Evolutionary conservation across 2,888 invertebrate species (phyloP).

Genomic region (Hanleya hanleyi): DNA sequence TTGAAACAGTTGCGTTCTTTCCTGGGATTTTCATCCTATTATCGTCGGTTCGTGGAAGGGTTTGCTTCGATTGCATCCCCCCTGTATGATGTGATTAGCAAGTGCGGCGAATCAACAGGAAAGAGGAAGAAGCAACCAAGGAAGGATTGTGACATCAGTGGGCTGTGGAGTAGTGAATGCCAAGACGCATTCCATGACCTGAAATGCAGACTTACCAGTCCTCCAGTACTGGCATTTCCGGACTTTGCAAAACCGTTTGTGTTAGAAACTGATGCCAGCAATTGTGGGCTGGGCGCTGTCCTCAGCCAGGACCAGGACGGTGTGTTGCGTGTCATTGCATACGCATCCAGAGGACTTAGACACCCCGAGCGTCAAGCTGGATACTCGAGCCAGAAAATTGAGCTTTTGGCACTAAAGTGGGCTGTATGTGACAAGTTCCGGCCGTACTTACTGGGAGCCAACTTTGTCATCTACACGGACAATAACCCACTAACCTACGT

Average conservation of each 20-base stretch:
- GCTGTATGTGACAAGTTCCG: conserved; percentile 33
- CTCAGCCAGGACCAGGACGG: conserved; percentile 25
- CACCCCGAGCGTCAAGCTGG: conserved; percentile 19
- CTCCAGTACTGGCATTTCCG: conserved; percentile 34
- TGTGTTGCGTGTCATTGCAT: conserved; percentile 26
- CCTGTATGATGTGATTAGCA: background rate
- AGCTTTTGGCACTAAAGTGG: conserved; percentile 38
- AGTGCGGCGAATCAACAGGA: background rate
- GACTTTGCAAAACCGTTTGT: conserved; percentile 22
- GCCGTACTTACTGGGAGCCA: conserved; percentile 24
- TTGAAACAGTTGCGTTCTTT: background rate
- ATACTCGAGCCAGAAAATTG: conserved; percentile 35
- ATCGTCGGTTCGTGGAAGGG: background rate
- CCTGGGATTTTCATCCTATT: background rate
- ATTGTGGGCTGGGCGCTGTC: conserved; percentile 29
- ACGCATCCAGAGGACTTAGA: conserved; percentile 26
- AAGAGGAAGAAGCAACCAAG: background rate
- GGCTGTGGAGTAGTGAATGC: conserved; percentile 25
- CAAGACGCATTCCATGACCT: conserved; percentile 27
- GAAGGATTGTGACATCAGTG: background rate
- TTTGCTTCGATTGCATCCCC: background rate
- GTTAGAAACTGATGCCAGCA: conserved; percentile 26
- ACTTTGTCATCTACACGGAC: conserved; percentile 26
- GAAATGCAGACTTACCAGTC: conserved; percentile 26
- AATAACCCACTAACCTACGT: conserved; percentile 24